Base-by-base conservation (phyloP, 2,888 invertebrate genomes). In the Toxonevra muliebris region DNA sequence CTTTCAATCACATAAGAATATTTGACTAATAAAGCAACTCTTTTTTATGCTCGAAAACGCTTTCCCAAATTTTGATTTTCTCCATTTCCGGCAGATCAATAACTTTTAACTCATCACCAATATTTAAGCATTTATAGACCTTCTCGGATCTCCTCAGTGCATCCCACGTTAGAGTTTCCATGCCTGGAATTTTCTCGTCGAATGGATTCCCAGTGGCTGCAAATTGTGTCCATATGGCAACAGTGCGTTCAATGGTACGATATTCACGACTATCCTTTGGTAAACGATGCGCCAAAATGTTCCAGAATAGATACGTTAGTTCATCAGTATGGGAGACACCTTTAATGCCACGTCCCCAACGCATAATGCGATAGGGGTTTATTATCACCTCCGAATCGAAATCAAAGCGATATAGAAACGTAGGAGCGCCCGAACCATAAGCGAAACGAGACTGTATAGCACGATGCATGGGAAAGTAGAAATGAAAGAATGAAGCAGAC, bases 261-360 rank as follows among this genome's bases (percentile, higher is more conserved):
- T 80, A 84, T 61, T 83, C 84, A 1, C 76, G 77, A 19, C 79
- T 79, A 1, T 82, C 81, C 40, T 76, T 79, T 8, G 75, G 68
- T 70, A 82, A 19, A 11, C 80, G 78, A 2, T 73, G 75, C 0
- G 77, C 75, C 30, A 80, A 65, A 0, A 77, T 45, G 63, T 77
- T 81, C 67, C 76, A 76, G 59, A 85, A 85, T 2, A 78, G 71
- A 70, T 82, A 85, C 0, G 79, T 71, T 50, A 85, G 70, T 1
- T 85, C 85, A 70, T 85, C 85, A 13, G 77, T 80, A 75, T 85
- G 85, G 55, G 79, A 78, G 1, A 82, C 82, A 15, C 85, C 85
- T 69, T 81, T 80, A 0, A 82, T 73, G 12, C 80, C 78, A 15
- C 79, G 79, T 0, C 85, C 85, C 20, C 73, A 74, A 13, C 80